Conservation (phyloP, 2,113 vertebrate species). For the Bettongia penicillata region DNA sequence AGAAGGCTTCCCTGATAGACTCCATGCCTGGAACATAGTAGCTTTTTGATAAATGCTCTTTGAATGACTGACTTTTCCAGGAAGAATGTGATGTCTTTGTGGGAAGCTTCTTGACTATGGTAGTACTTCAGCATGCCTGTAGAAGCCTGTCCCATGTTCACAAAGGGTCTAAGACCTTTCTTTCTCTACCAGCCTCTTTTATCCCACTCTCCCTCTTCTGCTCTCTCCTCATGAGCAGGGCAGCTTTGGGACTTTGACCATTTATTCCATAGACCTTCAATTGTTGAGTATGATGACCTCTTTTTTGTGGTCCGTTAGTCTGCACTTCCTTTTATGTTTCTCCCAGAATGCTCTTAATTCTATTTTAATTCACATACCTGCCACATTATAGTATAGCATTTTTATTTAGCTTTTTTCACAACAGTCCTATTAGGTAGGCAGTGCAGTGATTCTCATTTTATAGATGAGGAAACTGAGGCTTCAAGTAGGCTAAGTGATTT, state of each 20-base stretch:
- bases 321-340: neutral
- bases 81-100: neutral
- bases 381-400: neutral
- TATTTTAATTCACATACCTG: neutral
- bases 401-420: neutral
- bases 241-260: neutral
- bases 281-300: neutral
- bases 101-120: neutral
- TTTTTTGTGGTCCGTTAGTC: conserved; percentile 1
- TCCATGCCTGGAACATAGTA: neutral
- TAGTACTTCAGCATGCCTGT: neutral
- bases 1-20: conserved; percentile 3
- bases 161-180: neutral
- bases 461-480: neutral
- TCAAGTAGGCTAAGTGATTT: neutral
- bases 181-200: neutral
- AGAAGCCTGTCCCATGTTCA: neutral
- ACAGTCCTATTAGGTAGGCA: neutral
- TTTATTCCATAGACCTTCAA: neutral
- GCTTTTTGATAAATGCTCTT: neutral
- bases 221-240: neutral
- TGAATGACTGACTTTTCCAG: neutral
- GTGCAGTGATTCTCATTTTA: neutral
- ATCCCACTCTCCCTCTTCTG: neutral
- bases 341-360: conserved; percentile 22